phyloP scores from a whole-genome alignment of 2,888 invertebrate genomes.

The Hydrotaea diabolus region DNA sequence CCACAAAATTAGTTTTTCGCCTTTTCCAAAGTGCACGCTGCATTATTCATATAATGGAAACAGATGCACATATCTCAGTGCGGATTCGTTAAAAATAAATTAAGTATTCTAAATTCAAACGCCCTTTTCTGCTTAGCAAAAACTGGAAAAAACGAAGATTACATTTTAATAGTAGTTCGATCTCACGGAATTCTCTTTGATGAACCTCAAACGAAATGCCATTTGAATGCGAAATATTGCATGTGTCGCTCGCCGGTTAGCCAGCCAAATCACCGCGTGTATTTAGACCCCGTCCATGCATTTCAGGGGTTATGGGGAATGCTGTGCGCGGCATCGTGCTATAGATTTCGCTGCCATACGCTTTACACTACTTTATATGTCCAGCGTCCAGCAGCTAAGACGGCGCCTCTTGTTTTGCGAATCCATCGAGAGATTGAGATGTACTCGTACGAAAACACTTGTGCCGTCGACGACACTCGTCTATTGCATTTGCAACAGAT shows the following conservation, averaged over 20 bases:
- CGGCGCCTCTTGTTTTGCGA: constrained; percentile 44
- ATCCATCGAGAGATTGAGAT: constrained; percentile 35
- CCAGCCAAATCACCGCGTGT: neutral
- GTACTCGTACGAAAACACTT: constrained; percentile 9
- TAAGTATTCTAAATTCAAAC: constrained; percentile 41
- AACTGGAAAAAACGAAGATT: constrained; percentile 46
- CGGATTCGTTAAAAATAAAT: neutral
- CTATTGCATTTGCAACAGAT: constrained; percentile 56
- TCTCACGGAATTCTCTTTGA: constrained; percentile 59
- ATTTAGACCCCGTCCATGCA: neutral
- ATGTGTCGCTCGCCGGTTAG: neutral
- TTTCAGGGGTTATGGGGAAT: neutral
- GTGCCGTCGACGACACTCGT: neutral
- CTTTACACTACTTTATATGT: neutral
- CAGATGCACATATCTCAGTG: neutral
- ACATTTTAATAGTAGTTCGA: constrained; percentile 24
- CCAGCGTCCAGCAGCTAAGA: constrained; percentile 8
- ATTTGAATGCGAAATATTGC: constrained; percentile 60
- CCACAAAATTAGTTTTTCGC: too few species aligned
- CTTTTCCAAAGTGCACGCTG: neutral
- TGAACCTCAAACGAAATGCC: constrained; percentile 60
- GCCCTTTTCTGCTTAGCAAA: constrained; percentile 56
- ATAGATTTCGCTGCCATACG: neutral
- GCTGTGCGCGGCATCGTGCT: neutral
- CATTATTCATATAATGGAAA: constrained; percentile 13